A percentile compares a stretch with the other conserved stretches of the same genome.
Conservation (phyloP, 2,113 vertebrate genomes). For the Pomatorhinus ruficollis region DNA sequence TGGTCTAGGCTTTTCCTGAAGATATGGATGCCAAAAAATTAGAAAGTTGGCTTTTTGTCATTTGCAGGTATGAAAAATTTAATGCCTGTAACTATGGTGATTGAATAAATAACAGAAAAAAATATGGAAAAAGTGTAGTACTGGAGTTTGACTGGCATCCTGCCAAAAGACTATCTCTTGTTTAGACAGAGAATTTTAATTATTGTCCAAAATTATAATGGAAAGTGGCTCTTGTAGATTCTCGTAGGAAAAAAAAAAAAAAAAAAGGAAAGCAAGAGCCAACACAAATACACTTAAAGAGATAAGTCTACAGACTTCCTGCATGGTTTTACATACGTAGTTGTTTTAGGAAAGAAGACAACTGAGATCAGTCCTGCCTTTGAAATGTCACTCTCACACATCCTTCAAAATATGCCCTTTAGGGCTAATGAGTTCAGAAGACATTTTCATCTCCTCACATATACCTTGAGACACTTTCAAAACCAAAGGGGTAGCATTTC, state of each 20-base stretch:
- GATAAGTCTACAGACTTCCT: neutral
- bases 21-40: constrained; percentile 31
- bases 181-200: constrained; percentile 1
- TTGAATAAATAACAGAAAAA: constrained; percentile 49
- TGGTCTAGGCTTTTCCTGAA: neutral
- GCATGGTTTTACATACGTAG: neutral
- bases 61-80: constrained; percentile 57
- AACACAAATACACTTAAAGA: neutral
- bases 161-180: constrained; percentile 12
- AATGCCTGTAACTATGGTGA: constrained; percentile 43
- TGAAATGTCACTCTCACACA: neutral
- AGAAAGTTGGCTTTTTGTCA: constrained; percentile 30
- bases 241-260: neutral
- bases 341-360: neutral
- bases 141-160: constrained; percentile 6
- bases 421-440: constrained; percentile 5
- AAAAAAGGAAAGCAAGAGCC: accelerated
- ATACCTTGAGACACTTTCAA: neutral
- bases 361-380: neutral
- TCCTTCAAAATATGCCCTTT: neutral
- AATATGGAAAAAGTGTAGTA: neutral
- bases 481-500: neutral
- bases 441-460: neutral
- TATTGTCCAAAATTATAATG: neutral
- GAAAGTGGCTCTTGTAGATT: neutral